Evolutionary conservation across 30 jellyfish, hydroid and myxozoan species (phyloP).

Genomic region (Sanderia malayensis): DNA sequence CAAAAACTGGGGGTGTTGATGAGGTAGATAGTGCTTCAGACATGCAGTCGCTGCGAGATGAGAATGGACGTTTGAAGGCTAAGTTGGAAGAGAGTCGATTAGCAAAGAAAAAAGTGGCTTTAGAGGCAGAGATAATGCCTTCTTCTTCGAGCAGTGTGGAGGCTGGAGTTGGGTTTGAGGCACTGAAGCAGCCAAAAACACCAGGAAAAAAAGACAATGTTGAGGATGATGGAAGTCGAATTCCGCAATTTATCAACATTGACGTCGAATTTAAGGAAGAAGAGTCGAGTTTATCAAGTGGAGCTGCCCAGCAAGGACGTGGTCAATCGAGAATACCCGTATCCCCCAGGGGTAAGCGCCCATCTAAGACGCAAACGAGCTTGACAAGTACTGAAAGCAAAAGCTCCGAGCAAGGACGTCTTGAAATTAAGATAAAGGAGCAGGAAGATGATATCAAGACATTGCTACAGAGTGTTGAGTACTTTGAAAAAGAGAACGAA

Average conservation of each 20-base stretch:
- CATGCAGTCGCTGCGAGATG: slow-evolving; percentile 6
- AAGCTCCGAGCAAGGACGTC: not conserved
- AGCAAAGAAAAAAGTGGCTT: not conserved
- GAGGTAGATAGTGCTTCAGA: not conserved
- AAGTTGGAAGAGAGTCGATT: slow-evolving; percentile 20
- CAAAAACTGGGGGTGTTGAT: too few relatives aligned
- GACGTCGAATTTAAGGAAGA: not conserved
- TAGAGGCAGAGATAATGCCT: not conserved
- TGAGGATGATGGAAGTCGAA: slow-evolving; percentile 17
- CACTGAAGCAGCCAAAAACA: not conserved
- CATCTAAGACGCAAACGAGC: not conserved
- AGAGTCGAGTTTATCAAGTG: not conserved
- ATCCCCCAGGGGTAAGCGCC: slow-evolving; percentile 38
- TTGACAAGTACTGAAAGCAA: not conserved
- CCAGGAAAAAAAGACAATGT: not conserved
- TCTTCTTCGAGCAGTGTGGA: not conserved
- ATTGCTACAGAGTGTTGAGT: slow-evolving; percentile 45
- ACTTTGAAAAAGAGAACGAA: slow-evolving; percentile 73
- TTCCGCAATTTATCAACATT: slow-evolving; percentile 33
- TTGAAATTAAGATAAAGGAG: slow-evolving; percentile 30
- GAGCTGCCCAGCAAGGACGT: slow-evolving; percentile 9
- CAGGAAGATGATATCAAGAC: slow-evolving; percentile 63
- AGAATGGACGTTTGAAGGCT: slow-evolving; percentile 10
- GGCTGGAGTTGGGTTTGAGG: not conserved
- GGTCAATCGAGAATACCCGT: slow-evolving; percentile 38